A percentile compares a stretch with the other conserved stretches of the same genome.
These are phyloP conservation scores for Hyphantria cunea DNA, from an alignment of 1,140 invertebrate species.

Conservation along the genomic window DNA sequence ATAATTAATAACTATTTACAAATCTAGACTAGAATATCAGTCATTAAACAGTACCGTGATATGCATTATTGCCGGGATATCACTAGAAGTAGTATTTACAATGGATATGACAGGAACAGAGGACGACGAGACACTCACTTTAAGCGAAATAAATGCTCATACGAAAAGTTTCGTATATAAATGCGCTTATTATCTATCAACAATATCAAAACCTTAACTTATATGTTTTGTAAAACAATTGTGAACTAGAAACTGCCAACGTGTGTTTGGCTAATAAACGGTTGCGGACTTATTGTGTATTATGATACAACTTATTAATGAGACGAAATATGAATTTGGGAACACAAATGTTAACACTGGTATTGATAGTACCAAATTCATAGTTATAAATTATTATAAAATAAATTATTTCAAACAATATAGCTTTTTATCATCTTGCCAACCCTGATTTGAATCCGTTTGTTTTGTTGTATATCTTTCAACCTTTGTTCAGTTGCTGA, in stretches of 20 bases:
- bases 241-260: conserved; percentile 6
- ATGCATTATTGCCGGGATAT: conserved; percentile 79
- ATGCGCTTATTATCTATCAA: conserved; percentile 8
- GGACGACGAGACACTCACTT: conserved; percentile 8
- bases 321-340: conserved; percentile 3
- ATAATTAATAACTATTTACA: conserved; percentile 31
- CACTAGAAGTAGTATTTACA: conserved; percentile 60
- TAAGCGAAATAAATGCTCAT: conserved; percentile 15
- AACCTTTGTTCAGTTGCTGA: background rate
- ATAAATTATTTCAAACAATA: conserved; percentile 3
- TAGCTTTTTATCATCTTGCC: conserved; percentile 4
- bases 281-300: background rate
- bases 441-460: background rate
- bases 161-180: background rate
- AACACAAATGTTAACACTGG: background rate
- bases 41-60: conserved; percentile 62
- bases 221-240: background rate
- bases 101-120: conserved; percentile 32
- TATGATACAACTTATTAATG: background rate
- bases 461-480: background rate
- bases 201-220: background rate
- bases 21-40: conserved; percentile 52
- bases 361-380: conserved; percentile 6
- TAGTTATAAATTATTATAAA: conserved; percentile 1
- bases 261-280: background rate